Evolutionary conservation across 2,113 vertebrate genomes (phyloP).

Genomic region (Tetrao urogallus): DNA sequence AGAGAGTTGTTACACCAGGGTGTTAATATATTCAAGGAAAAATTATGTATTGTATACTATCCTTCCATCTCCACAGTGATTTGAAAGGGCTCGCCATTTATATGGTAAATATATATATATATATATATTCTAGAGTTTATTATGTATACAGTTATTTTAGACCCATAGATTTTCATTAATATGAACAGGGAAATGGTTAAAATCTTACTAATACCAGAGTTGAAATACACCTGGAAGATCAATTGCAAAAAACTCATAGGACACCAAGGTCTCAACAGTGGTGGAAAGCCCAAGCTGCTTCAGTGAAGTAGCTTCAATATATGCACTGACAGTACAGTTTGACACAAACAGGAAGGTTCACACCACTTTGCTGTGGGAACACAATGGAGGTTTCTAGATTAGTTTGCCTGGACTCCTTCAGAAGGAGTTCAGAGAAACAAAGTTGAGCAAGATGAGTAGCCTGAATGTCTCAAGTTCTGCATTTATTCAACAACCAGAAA

Average conservation of each 20-base stretch:
- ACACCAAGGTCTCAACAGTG: background rate
- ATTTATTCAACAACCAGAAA: background rate
- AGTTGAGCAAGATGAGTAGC: background rate
- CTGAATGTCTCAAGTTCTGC: background rate
- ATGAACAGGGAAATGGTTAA: constrained; percentile 6
- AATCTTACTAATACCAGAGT: background rate
- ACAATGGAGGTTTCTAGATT: background rate
- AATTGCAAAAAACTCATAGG: background rate
- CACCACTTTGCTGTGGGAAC: background rate
- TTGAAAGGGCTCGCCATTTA: background rate
- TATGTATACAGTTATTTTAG: background rate
- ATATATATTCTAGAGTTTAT: background rate
- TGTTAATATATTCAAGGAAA: background rate
- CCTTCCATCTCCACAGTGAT: background rate
- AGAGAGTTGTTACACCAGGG: background rate
- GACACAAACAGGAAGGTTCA: background rate
- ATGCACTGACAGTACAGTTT: background rate
- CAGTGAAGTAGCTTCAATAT: background rate
- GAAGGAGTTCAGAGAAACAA: background rate
- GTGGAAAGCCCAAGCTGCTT: background rate
- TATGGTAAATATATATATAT: background rate
- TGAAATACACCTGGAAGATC: background rate
- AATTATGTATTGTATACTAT: background rate
- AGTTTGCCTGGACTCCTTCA: background rate
- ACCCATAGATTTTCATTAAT: background rate